Percentiles rank a stretch among this genome's conserved stretches.
Evolutionary conservation across 2,113 vertebrate species (phyloP).

Genomic region (Petromus typicus): DNA sequence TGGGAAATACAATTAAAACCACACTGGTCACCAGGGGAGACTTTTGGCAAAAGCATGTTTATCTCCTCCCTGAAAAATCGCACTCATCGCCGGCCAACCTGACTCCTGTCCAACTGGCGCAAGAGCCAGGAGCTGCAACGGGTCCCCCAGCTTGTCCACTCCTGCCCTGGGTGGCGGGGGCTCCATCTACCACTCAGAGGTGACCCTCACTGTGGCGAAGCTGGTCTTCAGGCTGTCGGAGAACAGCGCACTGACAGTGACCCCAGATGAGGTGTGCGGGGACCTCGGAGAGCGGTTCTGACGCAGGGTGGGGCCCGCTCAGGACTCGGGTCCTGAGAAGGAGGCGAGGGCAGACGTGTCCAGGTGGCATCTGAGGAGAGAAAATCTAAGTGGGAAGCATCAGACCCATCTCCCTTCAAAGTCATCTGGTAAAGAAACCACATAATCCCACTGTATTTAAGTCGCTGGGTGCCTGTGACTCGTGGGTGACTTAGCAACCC

Average conservation of each 20-base stretch:
- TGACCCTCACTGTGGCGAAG: background rate
- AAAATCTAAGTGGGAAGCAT: background rate
- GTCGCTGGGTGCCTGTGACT: conserved; percentile 80
- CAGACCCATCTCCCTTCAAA: conserved; percentile 44
- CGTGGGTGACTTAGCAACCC: background rate
- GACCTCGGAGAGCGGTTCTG: conserved; percentile 15
- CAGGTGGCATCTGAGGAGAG: background rate
- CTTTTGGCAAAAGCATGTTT: conserved; percentile 69
- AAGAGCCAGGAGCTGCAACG: background rate
- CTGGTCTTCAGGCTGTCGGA: background rate
- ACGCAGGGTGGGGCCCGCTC: background rate
- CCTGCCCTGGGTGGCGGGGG: background rate
- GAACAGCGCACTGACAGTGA: background rate
- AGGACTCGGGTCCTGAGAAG: background rate
- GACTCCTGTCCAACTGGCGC: conserved; percentile 18
- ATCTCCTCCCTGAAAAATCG: conserved; percentile 49
- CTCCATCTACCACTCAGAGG: conserved; percentile 46
- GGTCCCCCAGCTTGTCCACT: background rate
- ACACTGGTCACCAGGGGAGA: conserved; percentile 63
- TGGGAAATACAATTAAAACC: conserved; percentile 75
- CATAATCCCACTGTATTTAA: background rate
- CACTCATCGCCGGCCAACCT: background rate
- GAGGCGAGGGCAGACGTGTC: background rate
- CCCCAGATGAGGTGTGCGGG: background rate
- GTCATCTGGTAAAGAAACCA: background rate